These are phyloP conservation scores for Pyrocephalus nanus DNA, from an alignment of 2,797 vertebrate species.

Conservation along the genomic window DNA sequence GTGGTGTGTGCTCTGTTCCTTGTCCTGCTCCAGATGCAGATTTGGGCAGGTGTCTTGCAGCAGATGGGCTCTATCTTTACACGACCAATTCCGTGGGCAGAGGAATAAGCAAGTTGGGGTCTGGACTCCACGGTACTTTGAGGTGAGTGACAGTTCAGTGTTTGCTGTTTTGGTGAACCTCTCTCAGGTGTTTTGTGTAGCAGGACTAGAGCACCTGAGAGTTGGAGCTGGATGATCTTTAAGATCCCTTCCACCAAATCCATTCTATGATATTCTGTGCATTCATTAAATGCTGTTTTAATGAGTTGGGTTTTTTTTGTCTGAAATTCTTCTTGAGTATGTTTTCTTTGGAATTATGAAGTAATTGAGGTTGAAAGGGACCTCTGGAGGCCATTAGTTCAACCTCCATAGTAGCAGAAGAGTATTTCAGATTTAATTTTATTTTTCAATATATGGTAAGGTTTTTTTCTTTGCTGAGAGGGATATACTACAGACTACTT, in stretches of 20 bases:
- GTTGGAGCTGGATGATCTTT: background rate
- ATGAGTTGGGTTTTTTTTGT: background rate
- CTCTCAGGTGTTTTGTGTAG: background rate
- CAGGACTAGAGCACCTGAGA: background rate
- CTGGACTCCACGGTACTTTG: constrained; percentile 96
- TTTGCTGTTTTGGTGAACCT: background rate
- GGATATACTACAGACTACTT: background rate
- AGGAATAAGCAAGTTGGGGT: constrained; percentile 97
- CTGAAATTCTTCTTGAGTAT: background rate
- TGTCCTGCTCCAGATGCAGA: constrained; percentile 86
- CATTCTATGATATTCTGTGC: background rate
- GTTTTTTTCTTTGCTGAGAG: background rate
- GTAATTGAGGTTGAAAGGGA: background rate
- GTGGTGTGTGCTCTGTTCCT: background rate
- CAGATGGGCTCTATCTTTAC: constrained; percentile 96
- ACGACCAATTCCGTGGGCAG: constrained; percentile 97
- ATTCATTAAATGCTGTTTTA: background rate
- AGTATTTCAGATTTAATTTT: background rate
- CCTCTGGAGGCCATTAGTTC: background rate
- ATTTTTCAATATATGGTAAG: background rate
- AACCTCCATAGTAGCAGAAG: background rate
- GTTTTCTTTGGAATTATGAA: background rate
- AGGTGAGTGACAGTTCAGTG: constrained; percentile 80
- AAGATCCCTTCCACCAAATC: background rate
- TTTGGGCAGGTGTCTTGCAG: constrained; percentile 94